Evolutionary conservation across 2,888 invertebrate genomes (phyloP), one percentile per base, ranked within the genome.

Genomic region (Trichacis sp.): DNA sequence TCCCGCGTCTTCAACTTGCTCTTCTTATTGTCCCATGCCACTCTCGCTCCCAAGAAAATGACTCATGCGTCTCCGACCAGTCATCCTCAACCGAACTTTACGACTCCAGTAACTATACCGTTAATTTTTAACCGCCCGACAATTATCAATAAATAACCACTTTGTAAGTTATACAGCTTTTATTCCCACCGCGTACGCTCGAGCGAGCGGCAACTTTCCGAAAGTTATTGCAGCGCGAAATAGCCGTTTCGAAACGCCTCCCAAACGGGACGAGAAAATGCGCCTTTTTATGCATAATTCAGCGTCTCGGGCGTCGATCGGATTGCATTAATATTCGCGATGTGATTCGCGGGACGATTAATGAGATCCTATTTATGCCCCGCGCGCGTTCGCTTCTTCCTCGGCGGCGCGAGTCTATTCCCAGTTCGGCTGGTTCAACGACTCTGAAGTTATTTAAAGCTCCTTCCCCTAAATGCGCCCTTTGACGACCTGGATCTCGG

Each of bases 41-140:
- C 47, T 70, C 63, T 14, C 3, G 14, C 36, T 50, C 59, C 42
- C 52, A 36, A 38, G 54, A 58, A 61, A 66, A 54, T 57, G 61
- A 66, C 61, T 60, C 61, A 53, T 40, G 33, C 11, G n/a, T 33
- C 33, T 33, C n/a, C 9, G 8, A 11, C 33, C 11, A 71, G 76
- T 72, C 73, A 75, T 77, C 64, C 69, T 59, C 63, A 49, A 42
- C 49, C 62, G 51, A 74, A 77, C 75, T 77, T 77, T 77, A 77
- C 76, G 77, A 77, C 72, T 73, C 72, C 71, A 70, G 56, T 51
- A 57, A 52, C 24, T 8, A 45, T 36, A 53, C 42, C 63, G 60
- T 61, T 68, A 71, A 66, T 72, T 65, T 66, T 73, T 73, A 72
- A 67, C 55, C 65, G 42, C 47, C 38, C 14, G 33, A 33, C 47